Evolutionary conservation across 1,140 invertebrate genomes (phyloP), one percentile per base, ranked within the genome.

Genomic region (Tetragonula clypearis): DNA sequence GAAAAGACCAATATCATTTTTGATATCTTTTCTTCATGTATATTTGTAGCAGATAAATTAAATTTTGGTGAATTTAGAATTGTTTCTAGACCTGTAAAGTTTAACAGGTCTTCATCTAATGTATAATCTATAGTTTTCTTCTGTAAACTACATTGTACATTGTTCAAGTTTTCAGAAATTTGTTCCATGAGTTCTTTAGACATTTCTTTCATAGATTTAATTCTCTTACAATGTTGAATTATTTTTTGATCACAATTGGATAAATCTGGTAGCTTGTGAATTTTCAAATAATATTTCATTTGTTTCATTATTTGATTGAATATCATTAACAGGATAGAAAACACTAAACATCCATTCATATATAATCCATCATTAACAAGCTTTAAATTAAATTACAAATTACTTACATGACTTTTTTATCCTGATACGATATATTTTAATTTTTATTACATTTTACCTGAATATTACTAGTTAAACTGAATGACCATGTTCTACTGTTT

Each of bases 371-470:
- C 15, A 6, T 23, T 41, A 30, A 56, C 15, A n/a, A 30, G 26
- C 82, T 88, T 87, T 49, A 78, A 76, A 80, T 30, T 26, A 65
- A 84, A 49, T 79, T 58, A 53, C 23, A 15, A 35, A 69, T 49
- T 66, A 65, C 55, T 55, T 15, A 19, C 23, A 55, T 81, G 71
- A 56, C 26, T 35, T 55, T 21, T 26, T 30, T 17, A n/a, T 14
- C 60, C 6, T 12, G 30, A 30, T 49, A 21, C 23, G 62, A 17
- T 12, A 8, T 14, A 30, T 0, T 17, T 19, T 56, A 35, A 77
- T 60, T 58, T 87, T n/a, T n/a, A 66, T 72, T 72, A 84, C 73
- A 19, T 74, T 65, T 83, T 89, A 92, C 89, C 84, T 92, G 86
- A 19, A 75, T 77, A 62, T 88, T 87, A 49, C 35, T 26, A 82